Base-by-base conservation (phyloP, 1,140 invertebrate species). In the Eumeta japonica region DNA sequence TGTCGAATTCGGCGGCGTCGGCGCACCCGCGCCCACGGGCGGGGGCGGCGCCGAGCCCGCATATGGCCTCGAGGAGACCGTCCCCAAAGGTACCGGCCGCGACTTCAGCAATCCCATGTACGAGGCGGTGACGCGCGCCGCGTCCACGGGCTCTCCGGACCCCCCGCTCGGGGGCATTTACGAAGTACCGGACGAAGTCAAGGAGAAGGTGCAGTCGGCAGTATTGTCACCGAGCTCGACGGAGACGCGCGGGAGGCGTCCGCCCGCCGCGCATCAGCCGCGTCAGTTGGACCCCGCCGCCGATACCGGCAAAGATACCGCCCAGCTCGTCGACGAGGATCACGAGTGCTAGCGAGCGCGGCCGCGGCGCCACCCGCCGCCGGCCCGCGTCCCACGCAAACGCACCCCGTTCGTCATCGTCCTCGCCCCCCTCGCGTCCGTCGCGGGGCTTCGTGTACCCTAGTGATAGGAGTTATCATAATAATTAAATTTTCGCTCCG, bases 41-140 rank as follows among this genome's bases (percentile, higher is more conserved):
- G 76, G 67, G 18, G 74, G 74, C 39, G 70, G 64, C 9, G 47
- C 55, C 86, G 44, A 92, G 54, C 85, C 85, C 16, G 87, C 88
- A 27, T 91, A 90, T 62, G 86, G 83, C 50, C 68, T 90, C 34
- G 81, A 82, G 28, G 84, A 88, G 31, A 79, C 17, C 79, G 80
- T 43, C 45, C 41, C 41, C 5, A 34, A 45, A 76, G n/a, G 75
- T 41, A 90, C 90, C 63, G 86, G 85, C 34, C 80, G 92, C 35
- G 92, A 97, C 71, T 96, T 97, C 74, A 89, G 87, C 55, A 97
- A 96, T 77, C 94, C 94, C 7, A 94, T 97, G 91, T 97, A 95
- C 64, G 93, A 97, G 56, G 92, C 83, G 1, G 83, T 89, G 7
- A 58, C 70, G 10, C 48, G 63, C 12, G 58, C 60, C 11, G 52